A percentile compares a stretch with the other conserved stretches of the same genome.
Evolutionary conservation across 2,888 invertebrate genomes (phyloP).

Genomic region (Sinotaia quadrata): DNA sequence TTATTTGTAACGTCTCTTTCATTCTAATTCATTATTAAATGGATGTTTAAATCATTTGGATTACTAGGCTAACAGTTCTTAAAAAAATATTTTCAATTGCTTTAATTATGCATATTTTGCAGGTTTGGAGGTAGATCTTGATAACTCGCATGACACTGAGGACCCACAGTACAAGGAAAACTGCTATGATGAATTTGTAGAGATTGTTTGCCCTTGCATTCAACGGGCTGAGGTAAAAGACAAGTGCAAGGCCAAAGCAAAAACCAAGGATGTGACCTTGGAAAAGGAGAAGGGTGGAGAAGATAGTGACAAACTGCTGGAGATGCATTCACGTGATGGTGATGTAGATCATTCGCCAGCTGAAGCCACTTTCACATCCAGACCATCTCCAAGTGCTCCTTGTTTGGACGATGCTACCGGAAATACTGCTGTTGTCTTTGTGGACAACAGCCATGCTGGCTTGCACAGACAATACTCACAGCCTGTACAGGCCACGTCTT

Average conservation of each 20-base stretch:
- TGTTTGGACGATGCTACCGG: neutral
- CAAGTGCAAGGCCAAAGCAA: slow-evolving; percentile 15
- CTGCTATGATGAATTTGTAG: slow-evolving; percentile 4
- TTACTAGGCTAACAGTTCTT: neutral
- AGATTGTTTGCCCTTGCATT: slow-evolving; percentile 22
- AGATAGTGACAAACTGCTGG: slow-evolving; percentile 22
- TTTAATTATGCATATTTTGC: neutral
- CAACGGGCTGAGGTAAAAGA: neutral
- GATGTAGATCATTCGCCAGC: neutral
- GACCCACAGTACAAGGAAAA: slow-evolving; percentile 8
- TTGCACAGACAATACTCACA: slow-evolving; percentile 24
- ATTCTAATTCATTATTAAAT: too few species aligned
- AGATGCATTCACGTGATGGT: slow-evolving; percentile 1
- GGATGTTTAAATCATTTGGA: too few species aligned
- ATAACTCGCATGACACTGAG: slow-evolving; percentile 14
- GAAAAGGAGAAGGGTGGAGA: slow-evolving; percentile 19
- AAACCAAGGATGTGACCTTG: slow-evolving; percentile 8
- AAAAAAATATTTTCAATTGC: neutral
- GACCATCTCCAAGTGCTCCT: neutral
- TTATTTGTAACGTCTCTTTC: too few species aligned
- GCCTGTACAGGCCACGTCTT: slow-evolving; percentile 25
- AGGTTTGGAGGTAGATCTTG: slow-evolving; percentile 18
- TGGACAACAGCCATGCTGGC: neutral
- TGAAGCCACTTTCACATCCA: neutral
- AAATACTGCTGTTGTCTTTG: neutral